These are phyloP conservation scores for Pocota personata DNA, from an alignment of 2,888 invertebrate species.

Conservation along the genomic window DNA sequence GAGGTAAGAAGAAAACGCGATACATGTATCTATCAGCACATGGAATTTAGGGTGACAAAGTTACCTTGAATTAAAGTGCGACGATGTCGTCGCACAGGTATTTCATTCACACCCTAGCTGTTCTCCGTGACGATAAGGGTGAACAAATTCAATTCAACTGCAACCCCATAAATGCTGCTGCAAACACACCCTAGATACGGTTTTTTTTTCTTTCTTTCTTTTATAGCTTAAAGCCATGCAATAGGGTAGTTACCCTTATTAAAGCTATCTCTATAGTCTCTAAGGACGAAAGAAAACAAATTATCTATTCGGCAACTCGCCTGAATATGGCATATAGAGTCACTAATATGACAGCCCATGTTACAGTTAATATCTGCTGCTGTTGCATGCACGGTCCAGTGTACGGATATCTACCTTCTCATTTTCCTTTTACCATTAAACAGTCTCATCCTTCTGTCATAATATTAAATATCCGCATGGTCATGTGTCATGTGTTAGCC, in stretches of 20 bases:
- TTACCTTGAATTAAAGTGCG: not conserved
- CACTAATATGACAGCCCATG: constrained; percentile 58
- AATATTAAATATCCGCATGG: constrained; percentile 60
- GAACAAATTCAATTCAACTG: constrained; percentile 23
- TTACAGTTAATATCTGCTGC: constrained; percentile 32
- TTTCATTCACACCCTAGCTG: constrained; percentile 18
- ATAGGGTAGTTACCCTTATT: constrained; percentile 38
- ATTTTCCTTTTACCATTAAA: constrained; percentile 1
- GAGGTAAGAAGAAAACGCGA: constrained; percentile 14
- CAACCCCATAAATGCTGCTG: constrained; percentile 18
- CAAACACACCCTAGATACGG: constrained; percentile 37
- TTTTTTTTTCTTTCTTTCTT: not conserved
- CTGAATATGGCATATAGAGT: constrained; percentile 38
- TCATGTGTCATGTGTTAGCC: constrained; percentile 51
- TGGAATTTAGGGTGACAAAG: constrained; percentile 14
- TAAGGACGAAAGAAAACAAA: constrained; percentile 31
- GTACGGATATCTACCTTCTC: not conserved
- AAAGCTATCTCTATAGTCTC: not conserved
- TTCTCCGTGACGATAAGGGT: not conserved
- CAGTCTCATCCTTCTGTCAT: constrained; percentile 17
- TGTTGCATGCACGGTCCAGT: constrained; percentile 21
- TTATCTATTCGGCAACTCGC: constrained; percentile 47
- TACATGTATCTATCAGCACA: not conserved
- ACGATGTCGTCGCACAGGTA: constrained; percentile 17
- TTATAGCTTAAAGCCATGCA: constrained; percentile 53